Conservation (phyloP, 2,888 invertebrate species). For the Diarsia rubi region DNA sequence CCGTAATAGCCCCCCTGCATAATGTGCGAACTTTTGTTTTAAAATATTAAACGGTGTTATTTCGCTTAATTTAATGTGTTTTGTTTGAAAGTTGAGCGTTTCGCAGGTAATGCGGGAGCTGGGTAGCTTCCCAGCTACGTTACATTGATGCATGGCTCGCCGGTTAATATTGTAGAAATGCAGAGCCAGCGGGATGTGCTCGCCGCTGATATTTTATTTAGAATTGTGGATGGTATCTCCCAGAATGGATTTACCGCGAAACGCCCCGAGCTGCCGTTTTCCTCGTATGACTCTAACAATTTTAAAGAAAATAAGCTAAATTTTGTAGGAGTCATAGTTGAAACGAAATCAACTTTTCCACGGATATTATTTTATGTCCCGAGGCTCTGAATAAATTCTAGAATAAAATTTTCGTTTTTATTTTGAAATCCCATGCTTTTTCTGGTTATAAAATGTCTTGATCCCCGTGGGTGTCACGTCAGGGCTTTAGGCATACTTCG, state of each 20-base stretch:
- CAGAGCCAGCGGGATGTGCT: slow-evolving; percentile 48
- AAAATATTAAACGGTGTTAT: slow-evolving; percentile 59
- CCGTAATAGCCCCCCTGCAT: slow-evolving; percentile 39
- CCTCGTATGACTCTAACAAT: slow-evolving; percentile 58
- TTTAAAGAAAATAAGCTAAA: slow-evolving; percentile 64
- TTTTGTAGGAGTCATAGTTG: slow-evolving; percentile 49
- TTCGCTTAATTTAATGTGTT: slow-evolving; percentile 61
- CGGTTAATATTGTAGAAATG: slow-evolving; percentile 66
- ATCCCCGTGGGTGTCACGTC: slow-evolving; percentile 27
- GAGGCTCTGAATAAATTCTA: slow-evolving; percentile 25
- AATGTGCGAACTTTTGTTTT: slow-evolving; percentile 49
- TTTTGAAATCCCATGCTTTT: slow-evolving; percentile 38
- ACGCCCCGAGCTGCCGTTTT: slow-evolving; percentile 59
- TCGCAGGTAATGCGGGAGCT: slow-evolving; percentile 49
- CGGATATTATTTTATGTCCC: slow-evolving; percentile 48
- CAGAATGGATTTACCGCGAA: slow-evolving; percentile 65
- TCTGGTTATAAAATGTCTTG: slow-evolving; percentile 35
- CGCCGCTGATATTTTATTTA: slow-evolving; percentile 75
- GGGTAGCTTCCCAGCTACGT: slow-evolving; percentile 26
- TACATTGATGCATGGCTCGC: slow-evolving; percentile 54
- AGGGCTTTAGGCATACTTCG: slow-evolving; percentile 13
- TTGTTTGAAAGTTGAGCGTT: slow-evolving; percentile 55
- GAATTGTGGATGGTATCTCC: slow-evolving; percentile 61
- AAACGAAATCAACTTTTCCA: slow-evolving; percentile 55
- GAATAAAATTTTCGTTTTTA: slow-evolving; percentile 19